Base-by-base conservation (phyloP, 2,888 invertebrate genomes). In the Lumbricus terrestris region DNA sequence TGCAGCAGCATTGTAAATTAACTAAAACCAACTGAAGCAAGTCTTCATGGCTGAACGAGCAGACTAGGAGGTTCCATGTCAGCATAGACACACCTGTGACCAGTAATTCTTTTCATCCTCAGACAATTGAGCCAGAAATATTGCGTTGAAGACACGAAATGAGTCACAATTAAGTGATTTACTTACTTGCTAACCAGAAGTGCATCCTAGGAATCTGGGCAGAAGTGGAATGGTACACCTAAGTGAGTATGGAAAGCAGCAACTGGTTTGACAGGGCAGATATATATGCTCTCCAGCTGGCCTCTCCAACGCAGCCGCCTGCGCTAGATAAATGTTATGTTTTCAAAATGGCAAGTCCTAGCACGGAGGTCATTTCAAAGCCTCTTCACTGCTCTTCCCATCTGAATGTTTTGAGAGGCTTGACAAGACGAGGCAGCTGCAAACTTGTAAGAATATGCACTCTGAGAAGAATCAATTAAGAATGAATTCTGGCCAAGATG, bases 311-410 rank as follows among this genome's bases (percentile, higher is more conserved):
- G 23, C 23, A n/a, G n/a, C 69, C 6, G n/a, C 6, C 69, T 1
- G n/a, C 6, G 35, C 85, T 85, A 85, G 29, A 85, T 85, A 85
- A 85, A 34, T 85, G 85, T 85, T 85, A 85, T 85, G 34, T 37
- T 85, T 85, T 85, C 85, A 35, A 34, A 85, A 5, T 85, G 85
- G 85, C 23, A 34, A 69, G 69, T 69, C 69, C 13, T 20, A 69
- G 69, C 69, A 69, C 29, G 11, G 69, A 69, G 69, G 69, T 69
- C 69, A 69, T 69, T 69, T 69, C 29, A n/a, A 69, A 69, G 69
- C 29, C 69, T 29, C 29, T 69, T 29, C 8, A n/a, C n/a, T n/a
- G 8, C 69, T n/a, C n/a, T 69, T 69, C n/a, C 69, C 69, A n/a
- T 29, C 29, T 29, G n/a, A 69, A 69, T 69, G 69, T 69, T 69